Evolutionary conservation across 2,113 vertebrate species (phyloP), one percentile per base, ranked within the genome.

Genomic region (Pogonocichla stellata): DNA sequence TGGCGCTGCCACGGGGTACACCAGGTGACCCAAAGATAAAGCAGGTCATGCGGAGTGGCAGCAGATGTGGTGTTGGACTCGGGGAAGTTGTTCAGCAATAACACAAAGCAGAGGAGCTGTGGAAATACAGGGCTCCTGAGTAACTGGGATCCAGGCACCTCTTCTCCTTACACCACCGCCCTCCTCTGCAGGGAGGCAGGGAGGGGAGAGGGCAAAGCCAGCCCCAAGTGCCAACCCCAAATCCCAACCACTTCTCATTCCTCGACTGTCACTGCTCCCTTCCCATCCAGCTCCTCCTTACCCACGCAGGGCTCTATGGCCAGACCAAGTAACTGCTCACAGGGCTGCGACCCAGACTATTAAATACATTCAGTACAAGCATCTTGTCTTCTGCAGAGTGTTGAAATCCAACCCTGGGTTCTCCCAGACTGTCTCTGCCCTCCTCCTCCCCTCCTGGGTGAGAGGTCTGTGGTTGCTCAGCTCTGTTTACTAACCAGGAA

Each of bases 381-480:
- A 65, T 72, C 47, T 48, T 65, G 51, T 80, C 91, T 96, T 88
- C 83, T 71, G 87, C 50, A 61, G 86, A 53, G 60, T 95, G 93
- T 92, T 3, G 88, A 92, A 93, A 86, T 88, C 80, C 82, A 86
- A 9, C 43, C 47, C 48, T 40, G 85, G 34, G 80, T 75, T 71
- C 66, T 80, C 31, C 6, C 57, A 38, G 72, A 84, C 34, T 81
- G 54, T 69, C 73, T 48, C 36, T 69, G 28, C 69, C 48, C 83
- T 93, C 83, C 83, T 94, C 78, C 91, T 94, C 83, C 91, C 72
- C 66, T 93, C 57, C 91, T 82, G 56, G 85, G 86, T 95, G 86
- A 86, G 86, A 93, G 81, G 85, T 82, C 92, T 80, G 61, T 3
- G 8, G 78, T 80, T 87, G 48, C 90, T 85, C 79, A 66, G 95